A percentile compares a stretch with the other conserved stretches of the same genome.
These are phyloP conservation scores for Chascanopsetta lugubris DNA, from an alignment of 2,113 vertebrate genomes.

Conservation along the genomic window DNA sequence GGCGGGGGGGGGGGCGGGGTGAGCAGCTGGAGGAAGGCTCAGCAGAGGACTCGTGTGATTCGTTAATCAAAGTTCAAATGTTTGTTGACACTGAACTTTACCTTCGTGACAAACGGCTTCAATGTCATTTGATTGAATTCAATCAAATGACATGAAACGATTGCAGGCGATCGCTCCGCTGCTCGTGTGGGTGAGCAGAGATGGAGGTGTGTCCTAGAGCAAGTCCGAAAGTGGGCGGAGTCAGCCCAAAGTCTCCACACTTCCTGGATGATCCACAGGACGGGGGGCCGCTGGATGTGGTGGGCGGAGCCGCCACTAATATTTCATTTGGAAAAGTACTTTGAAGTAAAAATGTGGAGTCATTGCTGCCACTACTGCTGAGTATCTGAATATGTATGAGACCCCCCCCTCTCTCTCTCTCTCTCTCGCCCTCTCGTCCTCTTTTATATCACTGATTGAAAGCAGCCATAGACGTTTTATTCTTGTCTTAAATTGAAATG, in stretches of 20 bases:
- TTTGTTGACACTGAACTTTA: too few species aligned
- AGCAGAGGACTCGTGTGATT: too few species aligned
- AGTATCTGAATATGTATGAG: conserved; percentile 7
- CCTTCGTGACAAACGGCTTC: too few species aligned
- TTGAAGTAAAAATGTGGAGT: conserved; percentile 26
- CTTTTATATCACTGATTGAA: conserved; percentile 50
- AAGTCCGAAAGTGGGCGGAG: too few species aligned
- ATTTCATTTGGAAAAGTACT: conserved; percentile 44
- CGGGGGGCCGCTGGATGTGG: background rate
- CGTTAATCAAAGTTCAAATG: too few species aligned
- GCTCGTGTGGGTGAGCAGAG: too few species aligned
- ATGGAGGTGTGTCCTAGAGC: too few species aligned
- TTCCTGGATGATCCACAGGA: conserved; percentile 5
- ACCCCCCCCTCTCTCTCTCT: background rate
- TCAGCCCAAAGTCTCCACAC: too few species aligned
- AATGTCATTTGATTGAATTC: too few species aligned
- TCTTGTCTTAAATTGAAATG: conserved; percentile 47
- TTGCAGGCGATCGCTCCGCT: too few species aligned
- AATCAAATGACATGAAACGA: too few species aligned
- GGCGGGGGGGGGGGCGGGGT: too few species aligned
- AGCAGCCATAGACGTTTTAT: conserved; percentile 25
- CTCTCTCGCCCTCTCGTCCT: background rate
- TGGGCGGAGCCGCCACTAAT: conserved; percentile 24
- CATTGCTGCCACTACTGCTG: background rate
- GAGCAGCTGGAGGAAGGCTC: background rate